Percentiles rank a stretch among this genome's conserved stretches.
These are phyloP conservation scores for Mormyrus proboscirostris DNA, from an alignment of 2,797 vertebrate species.

Conservation along the genomic window DNA sequence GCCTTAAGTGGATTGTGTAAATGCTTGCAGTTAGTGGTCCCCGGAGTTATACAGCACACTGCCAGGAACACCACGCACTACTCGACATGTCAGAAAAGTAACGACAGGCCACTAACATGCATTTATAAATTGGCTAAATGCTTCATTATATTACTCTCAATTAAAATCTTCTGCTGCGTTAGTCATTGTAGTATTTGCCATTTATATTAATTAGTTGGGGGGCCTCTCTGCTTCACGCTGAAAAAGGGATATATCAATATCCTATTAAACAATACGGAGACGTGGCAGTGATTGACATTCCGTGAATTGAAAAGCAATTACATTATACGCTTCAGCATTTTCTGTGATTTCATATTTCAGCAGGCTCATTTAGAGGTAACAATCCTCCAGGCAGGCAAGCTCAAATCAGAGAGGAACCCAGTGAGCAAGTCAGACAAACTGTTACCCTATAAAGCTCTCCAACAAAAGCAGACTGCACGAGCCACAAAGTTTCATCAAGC, in stretches of 20 bases:
- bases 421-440: background rate
- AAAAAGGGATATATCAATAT: constrained; percentile 70
- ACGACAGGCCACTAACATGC: constrained; percentile 49
- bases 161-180: constrained; percentile 71
- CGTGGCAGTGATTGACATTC: constrained; percentile 66
- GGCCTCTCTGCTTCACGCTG: constrained; percentile 56
- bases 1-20: constrained; percentile 9
- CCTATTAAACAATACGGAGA: constrained; percentile 67
- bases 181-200: constrained; percentile 68
- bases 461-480: background rate
- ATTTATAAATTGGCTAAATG: constrained; percentile 63
- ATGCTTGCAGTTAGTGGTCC: background rate
- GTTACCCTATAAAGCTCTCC: background rate
- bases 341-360: constrained; percentile 49
- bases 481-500: background rate
- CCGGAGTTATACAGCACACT: background rate
- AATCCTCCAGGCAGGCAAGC: constrained; percentile 28
- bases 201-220: constrained; percentile 70
- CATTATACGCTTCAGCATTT: constrained; percentile 62
- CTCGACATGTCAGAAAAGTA: constrained; percentile 41
- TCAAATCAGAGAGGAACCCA: background rate
- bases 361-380: constrained; percentile 31
- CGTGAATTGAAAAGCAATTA: constrained; percentile 63
- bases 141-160: constrained; percentile 72
- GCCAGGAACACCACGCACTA: constrained; percentile 30